Conservation (phyloP, 2,888 invertebrate species). For the Caenorhabditis angaria region DNA sequence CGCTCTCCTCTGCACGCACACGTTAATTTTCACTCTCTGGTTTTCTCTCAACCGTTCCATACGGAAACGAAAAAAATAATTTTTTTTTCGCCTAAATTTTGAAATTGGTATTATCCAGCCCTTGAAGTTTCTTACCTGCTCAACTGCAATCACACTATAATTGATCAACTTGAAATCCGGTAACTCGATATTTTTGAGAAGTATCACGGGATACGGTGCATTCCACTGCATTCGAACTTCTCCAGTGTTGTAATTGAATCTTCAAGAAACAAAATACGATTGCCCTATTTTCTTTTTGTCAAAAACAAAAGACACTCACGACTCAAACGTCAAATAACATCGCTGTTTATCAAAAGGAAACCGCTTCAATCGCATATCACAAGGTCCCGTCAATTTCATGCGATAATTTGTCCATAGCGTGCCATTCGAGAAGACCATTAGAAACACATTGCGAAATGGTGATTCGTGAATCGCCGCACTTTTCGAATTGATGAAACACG, state of each 20-base stretch:
- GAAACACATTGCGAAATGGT: slow-evolving; percentile 71
- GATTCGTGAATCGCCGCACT: slow-evolving; percentile 71
- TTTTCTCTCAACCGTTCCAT: too few relatives aligned
- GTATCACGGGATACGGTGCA: slow-evolving; percentile 66
- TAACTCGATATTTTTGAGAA: slow-evolving; percentile 64
- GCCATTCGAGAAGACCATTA: slow-evolving; percentile 72
- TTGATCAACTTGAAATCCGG: slow-evolving; percentile 71
- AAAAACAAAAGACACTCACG: slow-evolving; percentile 48
- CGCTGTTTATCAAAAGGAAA: slow-evolving; percentile 70
- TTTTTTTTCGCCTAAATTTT: too few relatives aligned
- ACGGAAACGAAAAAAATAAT: too few relatives aligned
- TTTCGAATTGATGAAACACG: slow-evolving; percentile 71
- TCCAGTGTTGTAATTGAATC: slow-evolving; percentile 72
- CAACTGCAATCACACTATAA: slow-evolving; percentile 69
- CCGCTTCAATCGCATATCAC: slow-evolving; percentile 71
- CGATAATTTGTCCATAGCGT: slow-evolving; percentile 71
- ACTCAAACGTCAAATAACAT: slow-evolving; percentile 72
- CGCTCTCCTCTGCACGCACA: too few relatives aligned
- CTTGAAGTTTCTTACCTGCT: slow-evolving; percentile 57
- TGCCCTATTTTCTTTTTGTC: not conserved
- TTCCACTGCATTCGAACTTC: slow-evolving; percentile 72
- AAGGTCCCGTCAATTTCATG: slow-evolving; percentile 71
- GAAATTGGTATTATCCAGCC: too few relatives aligned
- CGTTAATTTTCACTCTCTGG: too few relatives aligned
- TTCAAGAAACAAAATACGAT: too few relatives aligned